Conservation (phyloP, 2,797 vertebrate species). For the Centroberyx gerrardi region DNA sequence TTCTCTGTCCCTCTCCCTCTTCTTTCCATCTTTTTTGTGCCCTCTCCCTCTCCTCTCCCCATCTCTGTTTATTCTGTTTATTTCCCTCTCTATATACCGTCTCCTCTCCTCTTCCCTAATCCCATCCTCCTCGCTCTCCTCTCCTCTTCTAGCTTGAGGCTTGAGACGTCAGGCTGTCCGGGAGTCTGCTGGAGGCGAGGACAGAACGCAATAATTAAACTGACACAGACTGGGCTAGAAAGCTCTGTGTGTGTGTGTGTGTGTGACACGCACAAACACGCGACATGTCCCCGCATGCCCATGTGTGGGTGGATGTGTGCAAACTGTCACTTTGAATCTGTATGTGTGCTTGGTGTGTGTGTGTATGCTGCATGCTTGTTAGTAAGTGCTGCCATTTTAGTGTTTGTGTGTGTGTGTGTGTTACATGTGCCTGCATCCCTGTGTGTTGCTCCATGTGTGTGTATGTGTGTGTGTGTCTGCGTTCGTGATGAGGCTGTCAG, state of each 20-base stretch:
- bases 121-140: neutral
- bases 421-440: neutral
- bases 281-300: slow-evolving; percentile 36
- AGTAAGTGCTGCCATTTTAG: slow-evolving; percentile 3
- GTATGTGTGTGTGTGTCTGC: neutral
- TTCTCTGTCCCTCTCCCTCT: neutral
- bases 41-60: neutral
- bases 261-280: neutral
- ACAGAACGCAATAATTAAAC: slow-evolving; percentile 42
- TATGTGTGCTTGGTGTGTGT: neutral
- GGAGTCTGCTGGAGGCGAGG: slow-evolving; percentile 15
- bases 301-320: neutral
- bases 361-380: neutral
- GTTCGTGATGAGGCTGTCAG: neutral
- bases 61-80: no score
- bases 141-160: neutral
- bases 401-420: slow-evolving; percentile 3
- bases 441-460: neutral
- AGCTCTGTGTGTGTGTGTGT: neutral
- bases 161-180: slow-evolving; percentile 13
- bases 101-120: neutral
- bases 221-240: neutral
- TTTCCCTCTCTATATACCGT: neutral
- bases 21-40: neutral
- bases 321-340: slow-evolving; percentile 39